Percentiles rank a stretch among this genome's conserved stretches.
Conservation (phyloP, 2,113 vertebrate species). For the Manacus vitellinus region DNA sequence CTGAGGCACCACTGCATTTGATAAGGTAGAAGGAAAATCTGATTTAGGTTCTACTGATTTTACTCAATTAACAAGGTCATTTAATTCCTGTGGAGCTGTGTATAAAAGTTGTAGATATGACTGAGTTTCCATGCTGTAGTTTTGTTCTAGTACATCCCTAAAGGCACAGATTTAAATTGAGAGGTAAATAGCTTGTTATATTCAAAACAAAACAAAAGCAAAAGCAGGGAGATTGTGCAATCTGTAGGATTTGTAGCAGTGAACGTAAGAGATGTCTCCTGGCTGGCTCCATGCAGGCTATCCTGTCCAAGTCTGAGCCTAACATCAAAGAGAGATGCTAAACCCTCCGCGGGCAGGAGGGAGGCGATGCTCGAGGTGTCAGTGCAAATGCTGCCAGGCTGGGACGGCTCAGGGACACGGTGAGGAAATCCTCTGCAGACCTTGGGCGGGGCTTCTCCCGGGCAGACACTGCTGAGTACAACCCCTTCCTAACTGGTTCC, state of each 20-base stretch:
- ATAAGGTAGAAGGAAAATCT: not conserved
- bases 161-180: not conserved
- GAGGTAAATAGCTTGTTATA: not conserved
- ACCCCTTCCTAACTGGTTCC: not conserved
- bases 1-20: not conserved
- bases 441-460: accelerated
- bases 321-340: not conserved
- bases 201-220: not conserved
- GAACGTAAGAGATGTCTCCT: not conserved
- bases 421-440: not conserved
- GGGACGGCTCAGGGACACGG: not conserved
- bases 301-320: not conserved
- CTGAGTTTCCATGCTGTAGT: not conserved
- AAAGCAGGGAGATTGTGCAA: not conserved
- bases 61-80: not conserved
- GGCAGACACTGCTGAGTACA: accelerated
- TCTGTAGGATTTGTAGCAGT: not conserved
- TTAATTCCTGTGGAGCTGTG: not conserved
- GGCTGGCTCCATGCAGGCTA: not conserved
- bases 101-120: not conserved
- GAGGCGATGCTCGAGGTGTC: not conserved
- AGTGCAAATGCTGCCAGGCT: not conserved
- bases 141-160: not conserved
- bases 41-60: not conserved
- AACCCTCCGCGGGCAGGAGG: not conserved